Evolutionary conservation across 2,113 vertebrate genomes (phyloP), one percentile per base, ranked within the genome.

Genomic region (Craseonycteris thonglongyai): DNA sequence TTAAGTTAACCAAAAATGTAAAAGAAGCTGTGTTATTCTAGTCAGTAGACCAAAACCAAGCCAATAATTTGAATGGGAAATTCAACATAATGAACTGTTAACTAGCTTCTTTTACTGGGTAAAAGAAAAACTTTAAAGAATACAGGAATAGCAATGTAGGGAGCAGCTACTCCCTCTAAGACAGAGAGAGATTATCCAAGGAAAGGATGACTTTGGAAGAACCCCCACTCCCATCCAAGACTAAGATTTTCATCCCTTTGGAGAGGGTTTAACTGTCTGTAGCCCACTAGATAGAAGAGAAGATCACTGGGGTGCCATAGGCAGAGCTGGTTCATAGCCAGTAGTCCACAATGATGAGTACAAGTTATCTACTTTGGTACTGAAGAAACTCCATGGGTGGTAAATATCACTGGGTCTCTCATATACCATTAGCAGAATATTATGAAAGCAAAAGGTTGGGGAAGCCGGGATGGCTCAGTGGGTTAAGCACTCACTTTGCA

Each of bases 1-100:
- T 93, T 69, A 85, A 84, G 18, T 90, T 87, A 38, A 58, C 13
- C 72, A 89, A 38, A 89, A 88, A 78, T 65, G 35, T 10, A 30
- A 71, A 85, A 91, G 66, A 88, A 84, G 7, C 18, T 51, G 8
- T 80, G 35, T 85, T 47, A 49, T 81, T 93, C 84, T 33, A 83
- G 38, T 92, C 59, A 90, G 49, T 21, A 79, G 51, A 85, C 63
- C 90, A 49, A 93, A 95, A 86, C 6, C 9, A 93, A 87, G 56
- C 8, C 45, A 79, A 38, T n/a, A 51, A 86, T 66, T 69, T 49
- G 19, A 88, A 66, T 14, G 42, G 33, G 80, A 81, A 84, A 84
- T 42, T 69, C 18, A 93, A 40, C 69, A 65, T 59, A 49, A 88
- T 80, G 86, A 78, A 38, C 4, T 75, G n/a, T 71, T 90, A 91